These are phyloP conservation scores for Dasypolia templi DNA, from an alignment of 2,888 invertebrate genomes.

Conservation along the genomic window DNA sequence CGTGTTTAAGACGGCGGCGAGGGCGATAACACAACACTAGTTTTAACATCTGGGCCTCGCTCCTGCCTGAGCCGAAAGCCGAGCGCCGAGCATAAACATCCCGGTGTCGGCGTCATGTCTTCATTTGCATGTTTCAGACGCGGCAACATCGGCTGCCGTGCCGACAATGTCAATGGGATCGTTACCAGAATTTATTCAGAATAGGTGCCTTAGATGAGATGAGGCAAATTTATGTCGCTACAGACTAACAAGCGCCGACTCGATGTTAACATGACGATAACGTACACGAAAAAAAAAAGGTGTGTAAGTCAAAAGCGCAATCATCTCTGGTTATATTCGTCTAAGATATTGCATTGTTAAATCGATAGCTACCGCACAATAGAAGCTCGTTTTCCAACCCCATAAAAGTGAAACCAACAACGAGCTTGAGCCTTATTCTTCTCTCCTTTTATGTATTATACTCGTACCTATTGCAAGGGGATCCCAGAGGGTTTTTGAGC, in stretches of 20 bases:
- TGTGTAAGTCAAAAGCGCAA: conserved; percentile 75
- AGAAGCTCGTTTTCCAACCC: conserved; percentile 80
- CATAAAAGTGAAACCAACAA: conserved; percentile 85
- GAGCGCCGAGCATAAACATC: conserved; percentile 80
- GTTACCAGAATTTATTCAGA: conserved; percentile 82
- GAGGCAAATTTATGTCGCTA: conserved; percentile 57
- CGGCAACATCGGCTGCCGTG: conserved; percentile 75
- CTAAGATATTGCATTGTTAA: conserved; percentile 82
- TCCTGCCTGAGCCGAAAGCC: conserved; percentile 62
- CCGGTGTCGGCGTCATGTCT: conserved; percentile 83
- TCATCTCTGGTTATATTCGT: conserved; percentile 81
- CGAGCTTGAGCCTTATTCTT: conserved; percentile 73
- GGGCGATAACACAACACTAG: conserved; percentile 83
- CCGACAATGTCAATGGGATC: conserved; percentile 81
- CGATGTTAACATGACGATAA: conserved; percentile 45
- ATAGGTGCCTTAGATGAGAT: conserved; percentile 65
- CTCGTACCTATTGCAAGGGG: too few relatives aligned
- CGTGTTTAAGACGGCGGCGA: conserved; percentile 83
- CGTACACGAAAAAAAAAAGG: conserved; percentile 64
- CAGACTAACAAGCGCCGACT: conserved; percentile 63
- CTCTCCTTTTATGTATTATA: conserved; percentile 69
- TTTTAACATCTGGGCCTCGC: conserved; percentile 81
- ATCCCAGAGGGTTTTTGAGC: too few relatives aligned
- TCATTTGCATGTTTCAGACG: conserved; percentile 86
- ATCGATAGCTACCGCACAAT: conserved; percentile 83